phyloP scores from a whole-genome alignment of 2,888 invertebrate genomes.

The Pterostichus madidus region DNA sequence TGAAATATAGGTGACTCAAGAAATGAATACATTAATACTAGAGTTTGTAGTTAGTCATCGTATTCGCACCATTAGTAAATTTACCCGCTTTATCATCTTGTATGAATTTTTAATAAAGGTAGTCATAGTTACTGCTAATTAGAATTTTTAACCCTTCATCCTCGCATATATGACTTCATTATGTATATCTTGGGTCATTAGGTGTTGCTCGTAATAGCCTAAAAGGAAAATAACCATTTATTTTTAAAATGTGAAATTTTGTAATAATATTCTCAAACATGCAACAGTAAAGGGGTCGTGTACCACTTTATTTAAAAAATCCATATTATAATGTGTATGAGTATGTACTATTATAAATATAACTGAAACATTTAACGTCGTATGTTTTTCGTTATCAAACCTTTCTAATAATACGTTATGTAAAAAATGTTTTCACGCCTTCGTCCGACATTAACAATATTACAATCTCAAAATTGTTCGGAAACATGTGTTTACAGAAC shows the following conservation, averaged over 20 bases:
- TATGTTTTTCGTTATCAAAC: too few relatives aligned
- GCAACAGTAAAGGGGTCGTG: background rate
- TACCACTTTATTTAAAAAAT: too few relatives aligned
- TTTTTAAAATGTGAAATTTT: constrained; percentile 20
- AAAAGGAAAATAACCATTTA: constrained; percentile 27
- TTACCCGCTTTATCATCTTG: constrained; percentile 28
- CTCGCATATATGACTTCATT: constrained; percentile 25
- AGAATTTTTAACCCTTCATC: constrained; percentile 39
- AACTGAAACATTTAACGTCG: too few relatives aligned
- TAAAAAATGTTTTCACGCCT: too few relatives aligned
- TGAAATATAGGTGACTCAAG: constrained; percentile 58
- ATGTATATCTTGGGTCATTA: constrained; percentile 11
- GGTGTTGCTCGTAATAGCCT: background rate
- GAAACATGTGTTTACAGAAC: too few relatives aligned
- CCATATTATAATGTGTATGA: too few relatives aligned
- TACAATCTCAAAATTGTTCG: too few relatives aligned
- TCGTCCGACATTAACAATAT: too few relatives aligned
- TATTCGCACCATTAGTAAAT: constrained; percentile 33
- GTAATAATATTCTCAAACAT: background rate
- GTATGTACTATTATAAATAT: too few relatives aligned
- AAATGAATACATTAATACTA: constrained; percentile 56
- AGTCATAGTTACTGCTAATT: constrained; percentile 15
- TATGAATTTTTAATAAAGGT: constrained; percentile 40
- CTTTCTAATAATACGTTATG: too few relatives aligned
- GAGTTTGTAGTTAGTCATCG: constrained; percentile 53